These are phyloP conservation scores for Drosophila nigrodunni DNA, from an alignment of 1,140 invertebrate species.

Conservation along the genomic window DNA sequence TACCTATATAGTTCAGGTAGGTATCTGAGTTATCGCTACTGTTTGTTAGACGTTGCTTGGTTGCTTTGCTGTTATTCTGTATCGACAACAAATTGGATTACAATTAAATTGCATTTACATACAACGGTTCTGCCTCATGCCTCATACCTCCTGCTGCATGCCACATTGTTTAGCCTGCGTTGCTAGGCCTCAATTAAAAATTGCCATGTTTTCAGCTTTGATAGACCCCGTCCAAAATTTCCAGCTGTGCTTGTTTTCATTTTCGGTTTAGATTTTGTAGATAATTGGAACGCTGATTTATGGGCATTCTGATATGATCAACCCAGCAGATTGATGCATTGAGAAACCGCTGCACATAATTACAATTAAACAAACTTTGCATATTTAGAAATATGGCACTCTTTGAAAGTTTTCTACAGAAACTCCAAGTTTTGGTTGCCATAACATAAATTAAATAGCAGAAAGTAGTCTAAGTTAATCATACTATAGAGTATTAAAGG, in stretches of 20 bases:
- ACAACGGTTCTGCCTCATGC: conserved; percentile 24
- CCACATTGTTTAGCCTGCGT: conserved; percentile 47
- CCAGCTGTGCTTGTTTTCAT: conserved; percentile 61
- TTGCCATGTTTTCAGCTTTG: conserved; percentile 63
- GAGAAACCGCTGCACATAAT: not conserved
- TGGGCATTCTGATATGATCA: conserved; percentile 3
- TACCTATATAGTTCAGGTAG: conserved; percentile 61
- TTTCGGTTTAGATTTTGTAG: conserved; percentile 44
- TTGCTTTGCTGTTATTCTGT: conserved; percentile 31
- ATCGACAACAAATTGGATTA: conserved; percentile 79
- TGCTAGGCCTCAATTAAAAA: conserved; percentile 64
- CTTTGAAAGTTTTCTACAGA: too few species aligned
- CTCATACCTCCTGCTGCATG: conserved; percentile 19
- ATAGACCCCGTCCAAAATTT: conserved; percentile 46
- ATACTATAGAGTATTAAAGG: too few species aligned
- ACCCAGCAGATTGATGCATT: not conserved
- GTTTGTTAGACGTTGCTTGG: conserved; percentile 28
- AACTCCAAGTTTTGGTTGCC: too few species aligned
- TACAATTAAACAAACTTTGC: not conserved
- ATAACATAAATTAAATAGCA: too few species aligned
- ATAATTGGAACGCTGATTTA: conserved; percentile 50
- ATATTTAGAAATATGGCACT: too few species aligned
- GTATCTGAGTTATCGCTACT: conserved; percentile 52
- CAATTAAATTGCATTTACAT: conserved; percentile 82
- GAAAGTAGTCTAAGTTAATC: too few species aligned